Conservation (phyloP, 1,140 invertebrate genomes). For the Leptinotarsa texana region DNA sequence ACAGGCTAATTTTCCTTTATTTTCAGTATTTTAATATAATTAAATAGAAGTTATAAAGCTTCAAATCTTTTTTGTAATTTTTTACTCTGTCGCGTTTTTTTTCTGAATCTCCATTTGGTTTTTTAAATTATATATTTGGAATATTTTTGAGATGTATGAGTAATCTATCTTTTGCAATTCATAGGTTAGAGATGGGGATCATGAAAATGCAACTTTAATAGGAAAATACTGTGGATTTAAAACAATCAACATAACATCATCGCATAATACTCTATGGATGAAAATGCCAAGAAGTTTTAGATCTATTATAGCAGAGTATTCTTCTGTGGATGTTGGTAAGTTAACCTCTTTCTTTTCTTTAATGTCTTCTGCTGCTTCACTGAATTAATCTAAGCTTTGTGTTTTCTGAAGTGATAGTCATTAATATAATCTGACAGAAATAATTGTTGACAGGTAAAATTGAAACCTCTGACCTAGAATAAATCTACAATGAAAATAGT, state of each 20-base stretch:
- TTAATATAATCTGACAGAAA: too few species aligned
- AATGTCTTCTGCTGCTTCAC: too few species aligned
- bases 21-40: too few species aligned
- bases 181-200: slow-evolving; percentile 72
- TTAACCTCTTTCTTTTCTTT: not conserved
- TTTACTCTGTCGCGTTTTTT: not conserved
- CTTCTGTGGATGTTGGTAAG: slow-evolving; percentile 52
- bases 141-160: not conserved
- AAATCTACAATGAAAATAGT: too few species aligned
- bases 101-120: not conserved
- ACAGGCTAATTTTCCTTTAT: too few species aligned
- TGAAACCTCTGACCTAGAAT: too few species aligned
- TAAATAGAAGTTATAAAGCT: too few species aligned
- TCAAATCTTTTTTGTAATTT: not conserved
- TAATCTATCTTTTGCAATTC: slow-evolving; percentile 33
- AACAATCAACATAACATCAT: slow-evolving; percentile 67
- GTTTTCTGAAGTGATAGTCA: too few species aligned
- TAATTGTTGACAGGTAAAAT: too few species aligned
- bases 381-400: too few species aligned
- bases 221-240: slow-evolving; percentile 68
- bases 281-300: not conserved
- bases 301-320: too few species aligned
- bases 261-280: slow-evolving; percentile 73
- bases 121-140: not conserved
- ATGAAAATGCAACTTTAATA: slow-evolving; percentile 67